Evolutionary conservation across 35 echinoderm and acorn worm species (phyloP).

Genomic region (Acanthaster planci): DNA sequence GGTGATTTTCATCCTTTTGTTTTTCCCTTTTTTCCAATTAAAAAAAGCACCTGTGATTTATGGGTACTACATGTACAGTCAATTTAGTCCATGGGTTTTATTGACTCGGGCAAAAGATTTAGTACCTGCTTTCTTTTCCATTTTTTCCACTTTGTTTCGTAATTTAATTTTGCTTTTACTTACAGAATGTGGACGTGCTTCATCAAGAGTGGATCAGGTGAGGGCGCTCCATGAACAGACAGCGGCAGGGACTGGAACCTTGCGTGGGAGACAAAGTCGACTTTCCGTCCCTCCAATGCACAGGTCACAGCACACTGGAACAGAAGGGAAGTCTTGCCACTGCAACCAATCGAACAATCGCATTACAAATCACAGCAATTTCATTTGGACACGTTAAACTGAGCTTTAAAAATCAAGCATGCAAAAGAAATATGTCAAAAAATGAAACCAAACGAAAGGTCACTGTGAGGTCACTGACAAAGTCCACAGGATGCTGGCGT

Average conservation of each 20-base stretch:
- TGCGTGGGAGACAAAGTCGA: slow-evolving; percentile 68
- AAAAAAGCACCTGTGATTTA: too few relatives aligned
- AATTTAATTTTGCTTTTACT: too few relatives aligned
- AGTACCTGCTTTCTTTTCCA: neutral
- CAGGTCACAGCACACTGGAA: slow-evolving; percentile 84
- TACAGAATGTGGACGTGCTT: slow-evolving; percentile 91
- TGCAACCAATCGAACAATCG: slow-evolving; percentile 21
- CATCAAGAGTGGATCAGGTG: slow-evolving; percentile 78
- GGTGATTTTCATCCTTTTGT: neutral
- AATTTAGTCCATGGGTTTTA: too few relatives aligned
- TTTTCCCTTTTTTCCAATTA: too few relatives aligned
- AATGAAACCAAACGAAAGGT: too few relatives aligned
- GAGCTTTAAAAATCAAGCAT: too few relatives aligned
- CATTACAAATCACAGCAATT: too few relatives aligned
- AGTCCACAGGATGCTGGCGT: too few relatives aligned
- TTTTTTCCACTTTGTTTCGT: neutral
- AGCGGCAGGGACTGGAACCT: slow-evolving; percentile 75
- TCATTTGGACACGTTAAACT: too few relatives aligned
- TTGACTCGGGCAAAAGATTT: neutral
- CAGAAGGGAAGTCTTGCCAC: slow-evolving; percentile 78
- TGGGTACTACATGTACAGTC: too few relatives aligned
- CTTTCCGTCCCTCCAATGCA: slow-evolving; percentile 68
- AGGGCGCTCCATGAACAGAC: slow-evolving; percentile 61
- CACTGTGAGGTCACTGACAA: too few relatives aligned
- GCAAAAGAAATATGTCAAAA: too few relatives aligned